Base-by-base conservation (phyloP, 2,888 invertebrate species). In the Leuctra nigra region DNA sequence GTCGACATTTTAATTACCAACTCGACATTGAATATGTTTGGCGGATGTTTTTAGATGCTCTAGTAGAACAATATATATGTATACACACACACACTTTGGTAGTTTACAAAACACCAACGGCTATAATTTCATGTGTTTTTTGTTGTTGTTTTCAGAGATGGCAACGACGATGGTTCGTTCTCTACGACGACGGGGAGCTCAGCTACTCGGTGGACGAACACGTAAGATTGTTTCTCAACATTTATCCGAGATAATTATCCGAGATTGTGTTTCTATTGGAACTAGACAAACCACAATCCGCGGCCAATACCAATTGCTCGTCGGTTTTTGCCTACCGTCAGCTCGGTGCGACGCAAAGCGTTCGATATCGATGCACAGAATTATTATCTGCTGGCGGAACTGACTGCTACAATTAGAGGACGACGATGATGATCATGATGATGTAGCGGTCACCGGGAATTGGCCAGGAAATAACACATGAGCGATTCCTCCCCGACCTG, bases 181-280 rank as follows among this genome's bases (percentile, higher is more conserved):
- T 44, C 6, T 44, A 44, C 44, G 44, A 44, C 44, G 44, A 44
- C 72, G 97, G 97, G 55, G 96, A 97, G 73, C 80, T 98, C 61
- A 95, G 93, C 53, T 98, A 95, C 75, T 94, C 95, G 46, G 86
- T 98, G 69, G 97, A 98, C 77, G 96, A 97, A 77, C 94, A 94
- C 78, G 96, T 96, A 78, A 92, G 92, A 18, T 6, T 14, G 7
- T 11, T 29, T 29, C 29, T 29, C 29, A 29, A 7, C 29, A 7
- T 7, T 11, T 29, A 29, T 11, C 6, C 11, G 11, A 7, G 6
- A 7, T 7, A 29, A 11, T 29, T 6, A 29, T 11, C 7, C 6
- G 29, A 29, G 6, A 29, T 7, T 29, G 11, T 29, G 11, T 11
- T 11, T 7, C 11, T 11, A 29, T 41, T 4, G 41, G 20, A 41